Conservation (phyloP, 2,888 invertebrate species). For the Hydraecia micacea region DNA sequence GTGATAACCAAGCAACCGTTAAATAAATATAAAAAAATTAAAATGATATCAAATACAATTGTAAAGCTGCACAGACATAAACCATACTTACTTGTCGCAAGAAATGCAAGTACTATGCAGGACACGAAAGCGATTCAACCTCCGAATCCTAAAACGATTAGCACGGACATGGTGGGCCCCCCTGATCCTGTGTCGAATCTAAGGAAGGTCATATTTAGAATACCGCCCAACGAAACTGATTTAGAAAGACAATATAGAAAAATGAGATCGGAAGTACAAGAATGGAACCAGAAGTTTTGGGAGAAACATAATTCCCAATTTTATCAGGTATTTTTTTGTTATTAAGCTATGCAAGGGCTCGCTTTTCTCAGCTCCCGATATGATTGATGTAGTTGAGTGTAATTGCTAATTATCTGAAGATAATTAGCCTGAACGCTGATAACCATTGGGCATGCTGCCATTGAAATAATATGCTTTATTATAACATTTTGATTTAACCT, state of each 20-base stretch:
- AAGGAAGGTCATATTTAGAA: slow-evolving; percentile 92
- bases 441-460: background rate
- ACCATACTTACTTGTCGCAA: slow-evolving; percentile 60
- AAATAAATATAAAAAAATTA: slow-evolving; percentile 20
- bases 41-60: slow-evolving; percentile 63
- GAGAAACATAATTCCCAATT: slow-evolving; percentile 94
- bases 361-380: background rate
- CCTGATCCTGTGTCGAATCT: slow-evolving; percentile 95
- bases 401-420: background rate
- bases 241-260: slow-evolving; percentile 92
- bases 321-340: slow-evolving; percentile 84
- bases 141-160: slow-evolving; percentile 83
- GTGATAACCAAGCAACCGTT: slow-evolving; percentile 19
- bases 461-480: background rate
- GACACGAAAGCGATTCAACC: slow-evolving; percentile 79
- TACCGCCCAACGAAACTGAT: slow-evolving; percentile 91
- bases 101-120: slow-evolving; percentile 73
- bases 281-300: slow-evolving; percentile 97
- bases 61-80: slow-evolving; percentile 57
- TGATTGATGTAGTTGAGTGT: background rate
- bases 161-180: slow-evolving; percentile 93
- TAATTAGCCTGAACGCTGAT: background rate
- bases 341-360: background rate
- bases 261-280: slow-evolving; percentile 92
- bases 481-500: too few relatives aligned